Evolutionary conservation across 2,888 invertebrate species (phyloP), one percentile per base, ranked within the genome.

Genomic region (Panzeria rudis): DNA sequence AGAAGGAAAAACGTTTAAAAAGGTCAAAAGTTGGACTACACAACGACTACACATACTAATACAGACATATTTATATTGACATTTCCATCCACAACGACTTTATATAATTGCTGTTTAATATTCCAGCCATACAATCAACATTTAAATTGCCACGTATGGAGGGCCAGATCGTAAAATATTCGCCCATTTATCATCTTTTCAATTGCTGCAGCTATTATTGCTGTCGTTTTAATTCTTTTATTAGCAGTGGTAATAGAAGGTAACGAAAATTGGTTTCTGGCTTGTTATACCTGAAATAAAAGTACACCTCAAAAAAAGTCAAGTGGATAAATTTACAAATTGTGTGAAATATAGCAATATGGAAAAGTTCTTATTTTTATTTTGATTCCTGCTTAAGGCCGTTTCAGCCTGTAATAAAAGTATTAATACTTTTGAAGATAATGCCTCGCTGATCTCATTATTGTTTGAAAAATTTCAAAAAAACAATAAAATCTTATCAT

Each of bases 131-230:
- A 25, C 64, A 64, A 66, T 50, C 25, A 64, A 64, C 47, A 44
- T 35, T 56, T 7, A 54, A 54, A 35, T 62, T 75, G 59, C 52
- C 69, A 38, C 8, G 54, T 29, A 13, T 50, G 66, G 47, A 80
- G 76, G 69, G 20, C 29, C 44, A 62, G 5, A 52, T 76, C 25
- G 76, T 82, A 76, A 82, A 66, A 69, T 76, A 82, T 82, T 82
- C 76, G 38, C 29, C 68, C 76, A 76, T 82, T 76, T 82, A 82
- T 82, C 76, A 82, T 82, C 69, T 76, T 82, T 73, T 50, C 80
- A 73, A 73, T 80, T 73, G 79, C 56, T 80, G 56, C 13, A 50
- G 44, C 52, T 61, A 7, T 9, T 61, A 9, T 50, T 69, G 78
- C 44, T 54, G 44, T 56, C 66, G 17, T 25, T 72, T 25, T 62